Conservation (phyloP, 1,140 invertebrate genomes). For the Drosophila murphyi region DNA sequence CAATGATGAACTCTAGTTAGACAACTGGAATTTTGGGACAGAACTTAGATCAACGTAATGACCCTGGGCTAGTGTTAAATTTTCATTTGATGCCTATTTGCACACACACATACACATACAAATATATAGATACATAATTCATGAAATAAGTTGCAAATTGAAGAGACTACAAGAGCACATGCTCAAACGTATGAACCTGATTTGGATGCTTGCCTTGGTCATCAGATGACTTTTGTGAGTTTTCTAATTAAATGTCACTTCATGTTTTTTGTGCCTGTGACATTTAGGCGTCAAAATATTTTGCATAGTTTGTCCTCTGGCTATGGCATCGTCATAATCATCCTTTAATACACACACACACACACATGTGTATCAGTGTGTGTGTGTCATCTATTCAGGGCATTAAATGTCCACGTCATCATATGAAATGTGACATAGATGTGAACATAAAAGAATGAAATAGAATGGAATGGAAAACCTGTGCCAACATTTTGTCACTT, state of each 20-base stretch:
- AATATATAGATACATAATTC: not conserved
- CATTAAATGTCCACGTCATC: conserved; percentile 38
- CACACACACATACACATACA: conserved; percentile 4
- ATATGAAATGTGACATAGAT: conserved; percentile 36
- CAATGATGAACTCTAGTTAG: conserved; percentile 4
- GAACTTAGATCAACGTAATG: conserved; percentile 31
- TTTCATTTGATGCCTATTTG: conserved; percentile 36
- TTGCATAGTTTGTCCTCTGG: conserved; percentile 38
- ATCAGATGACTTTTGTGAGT: conserved; percentile 26
- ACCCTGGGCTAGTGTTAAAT: conserved; percentile 47
- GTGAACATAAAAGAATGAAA: conserved; percentile 30
- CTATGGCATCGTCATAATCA: conserved; percentile 33
- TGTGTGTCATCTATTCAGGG: conserved; percentile 15
- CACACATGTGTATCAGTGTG: not conserved
- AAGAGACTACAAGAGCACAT: too few species aligned
- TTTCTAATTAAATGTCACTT: conserved; percentile 56
- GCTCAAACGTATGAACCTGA: not conserved
- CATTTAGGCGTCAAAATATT: conserved; percentile 39
- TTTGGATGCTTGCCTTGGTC: not conserved
- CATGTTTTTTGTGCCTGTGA: conserved; percentile 28
- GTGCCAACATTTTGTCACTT: conserved; percentile 52
- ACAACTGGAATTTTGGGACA: not conserved
- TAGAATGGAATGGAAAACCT: conserved; percentile 32
- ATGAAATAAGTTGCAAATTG: too few species aligned
- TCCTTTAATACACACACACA: conserved; percentile 7